Evolutionary conservation across 1,140 invertebrate genomes (phyloP).

Genomic region (Thaumatotibia leucotreta): DNA sequence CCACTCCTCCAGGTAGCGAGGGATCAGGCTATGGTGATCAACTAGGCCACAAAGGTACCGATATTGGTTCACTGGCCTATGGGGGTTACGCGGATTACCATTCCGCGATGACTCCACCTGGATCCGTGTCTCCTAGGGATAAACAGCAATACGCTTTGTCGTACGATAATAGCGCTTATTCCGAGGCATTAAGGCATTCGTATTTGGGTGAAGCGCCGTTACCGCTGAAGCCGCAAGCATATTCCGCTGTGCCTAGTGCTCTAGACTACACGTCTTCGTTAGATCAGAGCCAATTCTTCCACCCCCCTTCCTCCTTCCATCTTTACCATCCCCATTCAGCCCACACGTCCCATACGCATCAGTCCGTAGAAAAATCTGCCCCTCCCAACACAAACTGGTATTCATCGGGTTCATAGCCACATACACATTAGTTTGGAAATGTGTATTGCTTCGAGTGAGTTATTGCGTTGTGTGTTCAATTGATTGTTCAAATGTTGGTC

Average conservation of each 20-base stretch:
- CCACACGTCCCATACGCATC: conserved; percentile 68
- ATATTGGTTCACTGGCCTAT: conserved; percentile 69
- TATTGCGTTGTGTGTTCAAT: conserved; percentile 10
- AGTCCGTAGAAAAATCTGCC: conserved; percentile 73
- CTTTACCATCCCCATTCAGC: conserved; percentile 86
- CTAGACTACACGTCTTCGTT: conserved; percentile 72
- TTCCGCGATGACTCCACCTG: conserved; percentile 96
- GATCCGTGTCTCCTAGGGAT: conserved; percentile 94
- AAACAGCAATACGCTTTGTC: conserved; percentile 82
- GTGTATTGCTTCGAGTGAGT: neutral
- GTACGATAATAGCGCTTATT: conserved; percentile 67
- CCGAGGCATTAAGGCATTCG: conserved; percentile 74
- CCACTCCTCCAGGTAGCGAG: conserved; percentile 91
- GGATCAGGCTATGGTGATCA: conserved; percentile 87
- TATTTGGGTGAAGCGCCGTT: conserved; percentile 82
- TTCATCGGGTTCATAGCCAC: conserved; percentile 84
- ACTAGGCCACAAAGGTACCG: conserved; percentile 62
- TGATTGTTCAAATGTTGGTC: conserved; percentile 6
- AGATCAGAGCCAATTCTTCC: conserved; percentile 91
- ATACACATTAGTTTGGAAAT: conserved; percentile 20
- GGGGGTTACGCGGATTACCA: conserved; percentile 89
- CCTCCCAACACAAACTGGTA: conserved; percentile 85
- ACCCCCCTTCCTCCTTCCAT: conserved; percentile 88
- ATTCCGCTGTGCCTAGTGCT: conserved; percentile 79
- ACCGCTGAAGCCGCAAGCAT: conserved; percentile 93